Base-by-base conservation (phyloP, 2,797 vertebrate genomes). In the Distichodus sexfasciatus region DNA sequence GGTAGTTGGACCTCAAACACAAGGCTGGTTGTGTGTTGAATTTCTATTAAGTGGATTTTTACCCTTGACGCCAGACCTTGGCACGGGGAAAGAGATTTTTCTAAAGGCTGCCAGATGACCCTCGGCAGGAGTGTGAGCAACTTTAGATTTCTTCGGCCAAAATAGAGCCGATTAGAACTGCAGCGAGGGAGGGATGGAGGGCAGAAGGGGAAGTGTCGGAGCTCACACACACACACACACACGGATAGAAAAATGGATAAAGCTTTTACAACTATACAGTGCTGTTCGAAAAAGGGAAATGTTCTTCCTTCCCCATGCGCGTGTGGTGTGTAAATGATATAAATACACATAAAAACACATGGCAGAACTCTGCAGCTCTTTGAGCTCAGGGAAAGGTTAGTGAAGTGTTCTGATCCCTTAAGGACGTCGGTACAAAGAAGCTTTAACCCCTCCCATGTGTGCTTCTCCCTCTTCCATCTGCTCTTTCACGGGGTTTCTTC, bases 131-230 rank as follows among this genome's bases (percentile, higher is more conserved):
- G 14, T 28, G 53, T 40, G 47, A 60, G n/a, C 17, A 12, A 24
- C 11, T 23, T 44, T 6, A 33, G 35, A 31, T 62, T 38, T 19
- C 1, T 6, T 19, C 6, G 12, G 12, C 36, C 33, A 67, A 67
- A 71, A 62, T 15, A 40, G 35, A 62, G 55, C 55, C 1, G 40
- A 69, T 69, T 69, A 73, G 29, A 47, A 31, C 8, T 7, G n/a
- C 4, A 54, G 26, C 28, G 26, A 8, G 48, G n/a, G 44, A 15
- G 26, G 15, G 6, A 29, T 9, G 28, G 17, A 9, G 17, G 21
- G 14, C 38, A 24, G 23, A 15, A 5, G 1, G 33, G 15, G 17
- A 58, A 17, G 12, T 6, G 6, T 3, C 7, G 4, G 6, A 26
- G n/a, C 44, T 0, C 60, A 14, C 40, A 26, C 41, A 48, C 3